These are phyloP conservation scores for Limulus polyphemus DNA, from an alignment of 2,888 invertebrate species.

Conservation along the genomic window DNA sequence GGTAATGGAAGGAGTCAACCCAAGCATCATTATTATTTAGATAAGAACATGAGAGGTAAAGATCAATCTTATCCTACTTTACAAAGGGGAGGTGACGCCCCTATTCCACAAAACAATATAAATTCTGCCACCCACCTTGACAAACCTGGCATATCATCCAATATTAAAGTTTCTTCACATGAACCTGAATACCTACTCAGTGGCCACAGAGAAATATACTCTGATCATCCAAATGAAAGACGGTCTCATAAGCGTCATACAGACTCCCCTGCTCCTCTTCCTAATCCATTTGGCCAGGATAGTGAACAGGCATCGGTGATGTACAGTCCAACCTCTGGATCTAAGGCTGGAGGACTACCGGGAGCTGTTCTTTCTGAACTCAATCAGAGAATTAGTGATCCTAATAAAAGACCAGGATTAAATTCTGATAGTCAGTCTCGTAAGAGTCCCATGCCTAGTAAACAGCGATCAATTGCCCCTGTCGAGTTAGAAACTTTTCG, in stretches of 20 bases:
- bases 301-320: too few relatives aligned
- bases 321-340: too few relatives aligned
- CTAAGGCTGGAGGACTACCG: background rate
- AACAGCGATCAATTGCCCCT: background rate
- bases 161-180: too few relatives aligned
- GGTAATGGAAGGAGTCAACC: constrained; percentile 21
- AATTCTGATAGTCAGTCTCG: too few relatives aligned
- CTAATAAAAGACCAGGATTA: background rate
- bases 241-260: constrained; percentile 4
- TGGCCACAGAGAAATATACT: background rate
- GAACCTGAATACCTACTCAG: too few relatives aligned
- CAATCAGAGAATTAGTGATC: background rate
- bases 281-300: constrained; percentile 1
- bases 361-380: constrained; percentile 1
- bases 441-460: too few relatives aligned
- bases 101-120: background rate
- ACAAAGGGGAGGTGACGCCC: constrained; percentile 5
- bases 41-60: constrained; percentile 19
- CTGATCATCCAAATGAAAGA: constrained; percentile 3
- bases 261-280: constrained; percentile 4
- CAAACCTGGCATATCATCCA: background rate
- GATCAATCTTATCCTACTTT: constrained; percentile 10
- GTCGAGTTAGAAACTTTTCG: background rate
- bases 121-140: constrained; percentile 7
- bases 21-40: constrained; percentile 22